phyloP scores from a whole-genome alignment of 1,140 invertebrate genomes.

The Cephus cinctus region DNA sequence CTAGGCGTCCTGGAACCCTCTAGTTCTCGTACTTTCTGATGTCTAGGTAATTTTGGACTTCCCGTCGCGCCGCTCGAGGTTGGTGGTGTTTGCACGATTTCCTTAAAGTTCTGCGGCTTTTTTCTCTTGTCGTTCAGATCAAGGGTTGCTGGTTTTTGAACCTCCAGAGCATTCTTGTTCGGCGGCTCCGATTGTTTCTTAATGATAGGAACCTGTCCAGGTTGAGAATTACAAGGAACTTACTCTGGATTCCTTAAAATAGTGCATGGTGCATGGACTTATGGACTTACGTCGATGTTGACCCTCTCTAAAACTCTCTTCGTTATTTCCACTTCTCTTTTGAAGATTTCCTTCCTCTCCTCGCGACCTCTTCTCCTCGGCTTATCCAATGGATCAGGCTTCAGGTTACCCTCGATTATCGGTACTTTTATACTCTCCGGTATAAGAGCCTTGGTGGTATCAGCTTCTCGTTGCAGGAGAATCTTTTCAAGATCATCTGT shows the following conservation, averaged over 20 bases:
- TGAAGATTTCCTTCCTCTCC: conserved; percentile 54
- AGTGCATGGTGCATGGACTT: no score
- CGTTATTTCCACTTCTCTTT: conserved; percentile 54
- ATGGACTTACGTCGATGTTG: conserved; percentile 48
- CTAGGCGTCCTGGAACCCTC: conserved; percentile 57
- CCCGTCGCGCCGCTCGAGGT: conserved; percentile 30
- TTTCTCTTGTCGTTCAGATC: conserved; percentile 46
- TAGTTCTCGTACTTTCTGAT: conserved; percentile 51
- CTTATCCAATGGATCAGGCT: conserved; percentile 49
- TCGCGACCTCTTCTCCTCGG: conserved; percentile 47
- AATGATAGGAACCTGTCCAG: conserved; percentile 41
- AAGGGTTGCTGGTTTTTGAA: conserved; percentile 46
- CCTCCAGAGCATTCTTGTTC: conserved; percentile 23
- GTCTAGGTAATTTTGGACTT: conserved; percentile 43
- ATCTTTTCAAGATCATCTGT: conserved; percentile 66
- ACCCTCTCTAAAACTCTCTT: conserved; percentile 52
- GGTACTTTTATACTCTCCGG: conserved; percentile 50
- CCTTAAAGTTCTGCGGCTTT: conserved; percentile 41
- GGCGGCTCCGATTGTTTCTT: conserved; percentile 25
- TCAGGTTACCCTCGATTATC: conserved; percentile 49
- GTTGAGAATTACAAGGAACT: no score
- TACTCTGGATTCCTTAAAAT: no score
- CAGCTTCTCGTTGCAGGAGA: conserved; percentile 57
- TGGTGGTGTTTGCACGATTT: conserved; percentile 39
- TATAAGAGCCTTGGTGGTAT: conserved; percentile 52